Evolutionary conservation across 2,797 vertebrate genomes (phyloP), one percentile per base, ranked within the genome.

Genomic region (Sebastolobus altivelis): DNA sequence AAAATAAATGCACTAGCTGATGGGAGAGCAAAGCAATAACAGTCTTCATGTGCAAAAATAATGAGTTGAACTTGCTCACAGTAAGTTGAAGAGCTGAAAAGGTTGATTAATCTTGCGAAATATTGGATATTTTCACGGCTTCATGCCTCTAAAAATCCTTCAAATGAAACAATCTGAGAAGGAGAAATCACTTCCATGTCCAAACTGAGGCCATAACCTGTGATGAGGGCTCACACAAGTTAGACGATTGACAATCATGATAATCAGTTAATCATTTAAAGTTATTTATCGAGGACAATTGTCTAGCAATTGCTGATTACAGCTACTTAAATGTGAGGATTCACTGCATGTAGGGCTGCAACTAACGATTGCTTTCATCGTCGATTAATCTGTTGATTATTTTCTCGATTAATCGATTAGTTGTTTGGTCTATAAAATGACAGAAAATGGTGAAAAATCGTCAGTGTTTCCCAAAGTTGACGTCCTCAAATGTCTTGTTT

Each of bases 1-100:
- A 71, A 80, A 89, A 88, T 67, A 88, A 88, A 82, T 66, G 80
- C 85, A 87, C 11, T 29, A 72, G 55, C 78, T 80, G 56, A 86
- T 56, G 27, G 38, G 61, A 75, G 43, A 76, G 38, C 33, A 63
- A 46, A 69, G 70, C 70, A 81, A 63, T 70, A 69, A 71, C 49
- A 27, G 35, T 33, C n/a, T 75, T 52, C 29, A 3, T 29, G 33
- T 25, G 31, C 27, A 62, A 76, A 80, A 85, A 80, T 72, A 84
- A 87, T 73, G 75, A 77, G 79, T 40, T 63, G 12, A 70, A 61
- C 71, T 73, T 5, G 65, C 67, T 66, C 13, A 6, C 18, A 31
- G 49, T 58, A 11, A 58, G 56, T 31, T 67, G 3, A 22, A 13
- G 38, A 37, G 59, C 43, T 75, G 16, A 58, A 70, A 59, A 65